These are phyloP conservation scores for Panthera uncia DNA, from an alignment of 2,113 vertebrate genomes.

Conservation along the genomic window DNA sequence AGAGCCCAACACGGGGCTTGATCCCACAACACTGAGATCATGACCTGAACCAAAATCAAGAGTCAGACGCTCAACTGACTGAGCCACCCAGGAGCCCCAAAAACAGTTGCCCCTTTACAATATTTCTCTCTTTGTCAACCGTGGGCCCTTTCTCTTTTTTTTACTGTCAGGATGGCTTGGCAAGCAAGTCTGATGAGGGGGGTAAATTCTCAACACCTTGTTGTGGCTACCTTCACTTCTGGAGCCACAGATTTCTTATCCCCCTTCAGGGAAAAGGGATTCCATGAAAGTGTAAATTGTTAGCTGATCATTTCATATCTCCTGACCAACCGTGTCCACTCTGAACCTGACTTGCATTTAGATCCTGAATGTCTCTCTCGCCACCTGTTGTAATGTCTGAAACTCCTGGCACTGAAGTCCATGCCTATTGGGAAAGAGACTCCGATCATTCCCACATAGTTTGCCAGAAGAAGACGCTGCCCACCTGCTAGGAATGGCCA, in stretches of 20 bases:
- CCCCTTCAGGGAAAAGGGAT: constrained; percentile 34
- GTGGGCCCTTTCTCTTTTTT: neutral
- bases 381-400: neutral
- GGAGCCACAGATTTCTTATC: neutral
- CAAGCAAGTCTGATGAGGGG: neutral
- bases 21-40: too few species aligned
- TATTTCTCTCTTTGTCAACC: neutral
- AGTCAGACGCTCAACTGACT: too few species aligned
- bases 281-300: neutral
- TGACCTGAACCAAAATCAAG: too few species aligned
- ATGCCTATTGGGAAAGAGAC: neutral
- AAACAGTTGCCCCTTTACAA: neutral
- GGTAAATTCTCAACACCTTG: neutral
- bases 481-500: neutral
- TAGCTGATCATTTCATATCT: neutral
- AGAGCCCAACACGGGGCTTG: too few species aligned
- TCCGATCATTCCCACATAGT: neutral
- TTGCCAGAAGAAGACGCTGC: neutral
- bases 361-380: neutral
- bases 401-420: neutral
- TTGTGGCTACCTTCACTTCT: neutral
- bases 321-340: neutral
- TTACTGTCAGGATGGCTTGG: neutral
- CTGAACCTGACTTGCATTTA: neutral
- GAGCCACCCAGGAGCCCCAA: neutral